Conservation (phyloP, 2,797 vertebrate species). For the Gallinago solitaria region DNA sequence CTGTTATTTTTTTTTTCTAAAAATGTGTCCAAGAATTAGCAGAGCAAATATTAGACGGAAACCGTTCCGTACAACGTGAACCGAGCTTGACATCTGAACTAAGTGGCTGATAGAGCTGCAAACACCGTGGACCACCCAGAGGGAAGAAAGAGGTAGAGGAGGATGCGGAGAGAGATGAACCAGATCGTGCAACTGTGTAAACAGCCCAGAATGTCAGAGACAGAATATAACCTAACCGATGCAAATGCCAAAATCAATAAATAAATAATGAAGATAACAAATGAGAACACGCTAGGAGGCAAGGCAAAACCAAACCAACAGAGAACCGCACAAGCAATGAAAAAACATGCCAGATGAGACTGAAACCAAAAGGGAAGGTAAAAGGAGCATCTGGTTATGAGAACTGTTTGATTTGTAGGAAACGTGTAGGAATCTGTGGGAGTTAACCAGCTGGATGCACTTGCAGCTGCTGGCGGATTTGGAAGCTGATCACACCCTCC, state of each 20-base stretch:
- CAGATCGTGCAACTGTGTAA: constrained; percentile 7
- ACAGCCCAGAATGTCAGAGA: constrained; percentile 7
- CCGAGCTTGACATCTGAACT: constrained; percentile 7
- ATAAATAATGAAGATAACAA: background rate
- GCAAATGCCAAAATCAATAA: background rate
- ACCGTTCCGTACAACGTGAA: background rate
- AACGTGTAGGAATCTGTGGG: constrained; percentile 25
- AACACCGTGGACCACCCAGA: constrained; percentile 29
- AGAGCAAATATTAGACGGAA: constrained; percentile 11
- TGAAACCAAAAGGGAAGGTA: background rate
- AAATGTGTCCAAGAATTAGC: background rate
- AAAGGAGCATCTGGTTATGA: constrained; percentile 11
- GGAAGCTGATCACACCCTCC: constrained; percentile 16
- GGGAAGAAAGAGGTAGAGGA: constrained; percentile 33
- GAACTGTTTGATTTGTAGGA: background rate
- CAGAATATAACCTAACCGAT: background rate
- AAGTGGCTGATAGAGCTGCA: background rate
- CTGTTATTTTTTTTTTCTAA: background rate
- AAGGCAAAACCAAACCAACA: background rate
- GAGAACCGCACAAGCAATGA: background rate
- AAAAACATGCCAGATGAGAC: background rate
- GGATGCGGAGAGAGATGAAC: background rate
- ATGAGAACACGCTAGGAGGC: background rate
- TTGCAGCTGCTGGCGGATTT: constrained; percentile 25
- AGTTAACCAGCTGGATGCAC: constrained; percentile 20